Evolutionary conservation across 2,797 vertebrate species (phyloP).

Genomic region (Leptodactylus fallax): DNA sequence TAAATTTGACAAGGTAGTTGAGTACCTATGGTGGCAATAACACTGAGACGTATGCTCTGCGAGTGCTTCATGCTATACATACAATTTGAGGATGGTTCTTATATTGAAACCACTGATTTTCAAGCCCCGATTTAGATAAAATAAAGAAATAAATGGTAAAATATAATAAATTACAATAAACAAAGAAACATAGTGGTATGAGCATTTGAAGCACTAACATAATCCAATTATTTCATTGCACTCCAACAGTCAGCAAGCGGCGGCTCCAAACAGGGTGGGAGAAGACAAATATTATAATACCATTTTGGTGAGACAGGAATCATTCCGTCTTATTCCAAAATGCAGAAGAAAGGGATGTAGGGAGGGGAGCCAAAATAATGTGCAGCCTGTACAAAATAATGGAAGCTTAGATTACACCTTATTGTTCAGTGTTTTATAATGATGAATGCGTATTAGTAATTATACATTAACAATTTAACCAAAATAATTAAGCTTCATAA

Average conservation of each 20-base stretch:
- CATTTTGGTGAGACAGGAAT: conserved; percentile 90
- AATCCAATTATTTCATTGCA: conserved; percentile 77
- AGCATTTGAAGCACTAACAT: conserved; percentile 86
- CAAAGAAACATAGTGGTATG: conserved; percentile 77
- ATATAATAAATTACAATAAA: conserved; percentile 71
- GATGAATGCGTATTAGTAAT: neutral
- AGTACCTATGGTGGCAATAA: neutral
- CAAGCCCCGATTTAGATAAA: conserved; percentile 81
- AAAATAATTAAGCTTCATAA: neutral
- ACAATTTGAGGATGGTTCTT: neutral
- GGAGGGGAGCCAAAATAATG: conserved; percentile 83
- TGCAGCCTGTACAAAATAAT: conserved; percentile 89
- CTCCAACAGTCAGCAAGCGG: conserved; percentile 84
- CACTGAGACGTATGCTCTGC: conserved; percentile 71
- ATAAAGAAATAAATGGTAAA: conserved; percentile 67
- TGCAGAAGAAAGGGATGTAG: conserved; percentile 81
- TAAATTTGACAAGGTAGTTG: neutral
- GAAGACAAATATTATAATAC: conserved; percentile 88
- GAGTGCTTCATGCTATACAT: conserved; percentile 65
- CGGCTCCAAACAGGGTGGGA: conserved; percentile 85
- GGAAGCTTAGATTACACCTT: conserved; percentile 98
- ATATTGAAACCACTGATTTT: conserved; percentile 66
- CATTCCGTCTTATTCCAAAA: conserved; percentile 90
- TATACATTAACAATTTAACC: neutral
- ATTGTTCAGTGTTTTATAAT: conserved; percentile 10